A percentile compares a stretch with the other conserved stretches of the same genome.
Conservation (phyloP, 1,140 invertebrate genomes). For the Drosophila rhopaloa region DNA sequence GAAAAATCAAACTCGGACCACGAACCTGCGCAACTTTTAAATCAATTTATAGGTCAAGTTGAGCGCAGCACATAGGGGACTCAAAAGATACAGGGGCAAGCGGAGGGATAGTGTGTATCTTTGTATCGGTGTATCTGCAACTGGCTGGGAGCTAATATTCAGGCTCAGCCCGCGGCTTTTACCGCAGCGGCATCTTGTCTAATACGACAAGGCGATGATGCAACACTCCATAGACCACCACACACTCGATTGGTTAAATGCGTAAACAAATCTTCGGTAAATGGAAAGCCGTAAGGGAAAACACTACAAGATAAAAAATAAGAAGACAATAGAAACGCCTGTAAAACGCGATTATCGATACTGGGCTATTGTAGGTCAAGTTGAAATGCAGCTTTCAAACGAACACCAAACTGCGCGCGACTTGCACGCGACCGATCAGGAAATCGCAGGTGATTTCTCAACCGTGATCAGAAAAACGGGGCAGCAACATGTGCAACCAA, state of each 20-base stretch:
- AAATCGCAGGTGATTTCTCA: slow-evolving; percentile 60
- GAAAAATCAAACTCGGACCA: slow-evolving; percentile 44
- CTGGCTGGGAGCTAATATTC: slow-evolving; percentile 61
- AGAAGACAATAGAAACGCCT: slow-evolving; percentile 14
- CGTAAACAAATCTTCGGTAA: slow-evolving; percentile 59
- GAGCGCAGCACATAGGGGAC: slow-evolving; percentile 46
- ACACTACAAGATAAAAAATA: slow-evolving; percentile 14
- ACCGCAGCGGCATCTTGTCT: slow-evolving; percentile 71
- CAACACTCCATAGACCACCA: slow-evolving; percentile 46
- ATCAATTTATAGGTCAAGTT: slow-evolving; percentile 83
- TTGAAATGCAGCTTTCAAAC: slow-evolving; percentile 64
- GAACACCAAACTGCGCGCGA: slow-evolving; percentile 45
- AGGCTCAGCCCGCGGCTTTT: slow-evolving; percentile 73
- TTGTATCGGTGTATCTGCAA: slow-evolving; percentile 42
- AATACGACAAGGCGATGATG: slow-evolving; percentile 71
- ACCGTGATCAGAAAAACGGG: slow-evolving; percentile 8
- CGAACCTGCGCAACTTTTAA: slow-evolving; percentile 79
- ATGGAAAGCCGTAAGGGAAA: slow-evolving; percentile 44
- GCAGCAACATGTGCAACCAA: slow-evolving; percentile 3
- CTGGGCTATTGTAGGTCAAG: slow-evolving; percentile 71
- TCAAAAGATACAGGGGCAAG: background rate
- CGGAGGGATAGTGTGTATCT: slow-evolving; percentile 11
- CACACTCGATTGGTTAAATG: slow-evolving; percentile 26
- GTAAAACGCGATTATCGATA: slow-evolving; percentile 14
- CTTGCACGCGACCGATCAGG: slow-evolving; percentile 40